Conservation (phyloP, 2,113 vertebrate genomes). For the Platycercus adscitus region DNA sequence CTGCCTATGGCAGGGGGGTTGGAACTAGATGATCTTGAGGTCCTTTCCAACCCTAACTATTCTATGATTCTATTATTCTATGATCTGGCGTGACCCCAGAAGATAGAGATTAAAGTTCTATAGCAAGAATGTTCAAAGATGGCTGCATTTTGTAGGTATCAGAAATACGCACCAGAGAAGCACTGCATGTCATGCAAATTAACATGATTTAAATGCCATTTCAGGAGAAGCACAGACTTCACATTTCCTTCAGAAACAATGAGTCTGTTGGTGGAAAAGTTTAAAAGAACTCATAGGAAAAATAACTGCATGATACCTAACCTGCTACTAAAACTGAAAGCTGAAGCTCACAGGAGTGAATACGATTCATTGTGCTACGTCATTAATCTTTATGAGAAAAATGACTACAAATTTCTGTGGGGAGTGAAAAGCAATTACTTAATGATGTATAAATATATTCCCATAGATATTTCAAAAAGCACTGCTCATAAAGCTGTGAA, state of each 20-base stretch:
- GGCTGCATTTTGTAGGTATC: neutral
- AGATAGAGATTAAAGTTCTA: neutral
- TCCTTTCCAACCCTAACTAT: too few relatives aligned
- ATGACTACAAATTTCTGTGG: slow-evolving; percentile 18
- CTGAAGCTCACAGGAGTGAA: neutral
- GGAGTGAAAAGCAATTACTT: slow-evolving; percentile 52
- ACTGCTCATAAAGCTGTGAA: neutral
- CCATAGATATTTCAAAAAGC: slow-evolving; percentile 4
- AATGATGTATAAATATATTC: slow-evolving; percentile 3
- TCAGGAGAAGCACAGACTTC: neutral
- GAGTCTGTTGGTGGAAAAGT: neutral
- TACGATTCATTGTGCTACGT: neutral
- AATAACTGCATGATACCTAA: neutral
- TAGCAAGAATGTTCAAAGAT: neutral
- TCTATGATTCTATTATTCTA: too few relatives aligned
- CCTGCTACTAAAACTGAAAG: neutral
- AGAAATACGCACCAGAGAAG: neutral
- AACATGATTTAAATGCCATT: neutral
- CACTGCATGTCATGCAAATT: neutral
- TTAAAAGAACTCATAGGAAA: slow-evolving; percentile 32
- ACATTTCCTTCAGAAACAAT: neutral
- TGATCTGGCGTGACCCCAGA: neutral
- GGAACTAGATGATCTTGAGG: too few relatives aligned
- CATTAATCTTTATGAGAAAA: slow-evolving; percentile 68
- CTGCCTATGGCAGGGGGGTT: too few relatives aligned